Evolutionary conservation across 2,113 vertebrate genomes (phyloP), one percentile per base, ranked within the genome.

Genomic region (Carassius auratus): DNA sequence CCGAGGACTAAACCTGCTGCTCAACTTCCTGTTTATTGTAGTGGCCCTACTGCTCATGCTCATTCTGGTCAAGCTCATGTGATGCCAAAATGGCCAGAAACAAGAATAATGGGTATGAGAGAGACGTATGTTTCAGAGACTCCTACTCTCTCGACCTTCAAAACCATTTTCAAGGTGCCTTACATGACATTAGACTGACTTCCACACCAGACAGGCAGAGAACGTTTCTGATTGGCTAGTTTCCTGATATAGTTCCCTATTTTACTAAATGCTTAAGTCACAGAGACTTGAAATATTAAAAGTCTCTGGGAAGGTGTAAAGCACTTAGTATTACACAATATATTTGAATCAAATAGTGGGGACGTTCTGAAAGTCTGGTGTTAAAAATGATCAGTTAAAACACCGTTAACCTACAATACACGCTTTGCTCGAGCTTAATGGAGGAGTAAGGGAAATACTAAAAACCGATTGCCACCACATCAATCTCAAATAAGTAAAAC

Each of bases 21-120:
- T 96, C 84, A 95, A 96, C 87, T 96, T 96, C 79, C 89, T 96
- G 76, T 93, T 95, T 74, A 95, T 96, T 86, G 64, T 95, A 78
- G 86, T 95, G 87, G 94, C 95, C 74, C 91, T 96, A 19, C 91
- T 95, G 86, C 93, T 96, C 0, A 89, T 95, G n/a, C 95, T 94
- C 85, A 94, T 96, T 81, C 92, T 95, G 13, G 94, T 96, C 66
- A 96, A 95, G 89, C 91, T 96, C 66, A 92, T 95, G 92, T 95
- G 91, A 94, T 64, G 5, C 38, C 5, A 74, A 73, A 17, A 87
- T 87, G 83, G 77, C 77, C 36, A 42, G 71, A 76, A 48, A 52
- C 13, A 15, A 23, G 33, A 79, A 23, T 13, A 42, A 61, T 19
- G 2, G 21, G 23, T 55, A 17, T 33, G 33, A 76, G 50, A 17